Base-by-base conservation (phyloP, 2,113 vertebrate species). In the Entosphenus tridentatus region DNA sequence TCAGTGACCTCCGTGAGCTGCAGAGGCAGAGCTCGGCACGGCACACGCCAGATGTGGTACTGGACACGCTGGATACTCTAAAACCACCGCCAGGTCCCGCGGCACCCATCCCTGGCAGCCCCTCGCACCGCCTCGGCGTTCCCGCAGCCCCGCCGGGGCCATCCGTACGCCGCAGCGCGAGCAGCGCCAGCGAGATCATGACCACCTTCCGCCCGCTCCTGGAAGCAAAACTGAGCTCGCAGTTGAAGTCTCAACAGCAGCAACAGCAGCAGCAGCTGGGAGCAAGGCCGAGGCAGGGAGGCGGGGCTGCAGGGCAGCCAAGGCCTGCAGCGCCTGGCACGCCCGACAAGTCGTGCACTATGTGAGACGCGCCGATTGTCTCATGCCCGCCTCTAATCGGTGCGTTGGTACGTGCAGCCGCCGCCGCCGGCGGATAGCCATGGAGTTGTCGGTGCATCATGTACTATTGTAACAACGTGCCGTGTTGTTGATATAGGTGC, bases 331-430 rank as follows among this genome's bases (percentile, higher is more conserved):
- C 86, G 74, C 89, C 92, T 78, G 87, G 87, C 73, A 80, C 90
- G 57, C 74, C 87, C 55, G 93, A 98, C 80, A 96, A 93, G 77
- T 92, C 91, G 73, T 96, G 93, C 81, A 98, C 93, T 68, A 97
- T 97, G 93, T 97, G 80, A 83, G 75, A 70, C 68, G 39, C 39
- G 1, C 39, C 39, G 39, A 39, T 39, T 39, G 39, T 39, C 39
- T 39, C 39, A 39, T 39, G 39, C 39, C 5, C 39, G 39, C 39
- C 39, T 39, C 39, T 39, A 39, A 39, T 39, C 39, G 39, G 39
- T 39, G 39, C 39, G 6, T 39, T 7, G 39, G 39, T 39, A 39
- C 39, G 39, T 39, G 39, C 39, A 39, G 39, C 39, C 39, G 5
- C 39, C 18, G 18, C n/a, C 21, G 39, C 39, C 6, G 39, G 39